A percentile compares a stretch with the other conserved stretches of the same genome.
Evolutionary conservation across 2,113 vertebrate genomes (phyloP).

Genomic region (Ceuthmochares aereus): DNA sequence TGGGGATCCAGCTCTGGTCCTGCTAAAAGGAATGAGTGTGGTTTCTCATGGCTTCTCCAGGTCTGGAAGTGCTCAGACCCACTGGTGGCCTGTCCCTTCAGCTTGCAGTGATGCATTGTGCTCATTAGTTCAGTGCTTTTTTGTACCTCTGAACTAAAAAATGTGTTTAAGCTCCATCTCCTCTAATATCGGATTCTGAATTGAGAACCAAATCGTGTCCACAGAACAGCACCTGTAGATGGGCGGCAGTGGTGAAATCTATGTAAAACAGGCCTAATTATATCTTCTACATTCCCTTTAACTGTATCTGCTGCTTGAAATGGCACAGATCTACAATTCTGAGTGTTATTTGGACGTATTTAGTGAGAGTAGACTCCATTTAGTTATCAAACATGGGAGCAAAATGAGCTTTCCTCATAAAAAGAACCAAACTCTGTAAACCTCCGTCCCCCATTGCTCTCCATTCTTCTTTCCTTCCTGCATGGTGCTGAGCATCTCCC

Average conservation of each 20-base stretch:
- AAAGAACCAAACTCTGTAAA: neutral
- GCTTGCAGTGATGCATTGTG: neutral
- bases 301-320: neutral
- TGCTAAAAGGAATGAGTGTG: neutral
- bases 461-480: neutral
- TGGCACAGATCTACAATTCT: neutral
- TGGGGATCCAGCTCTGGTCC: neutral
- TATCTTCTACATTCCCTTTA: neutral
- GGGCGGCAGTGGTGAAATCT: neutral
- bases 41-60: neutral
- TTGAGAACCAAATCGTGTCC: neutral
- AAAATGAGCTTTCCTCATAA: neutral
- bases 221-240: neutral
- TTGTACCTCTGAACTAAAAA: neutral
- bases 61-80: neutral
- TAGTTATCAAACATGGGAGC: neutral
- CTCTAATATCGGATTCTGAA: neutral
- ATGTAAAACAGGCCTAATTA: neutral
- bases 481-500: constrained; percentile 10
- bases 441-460: neutral
- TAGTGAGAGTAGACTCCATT: neutral
- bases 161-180: neutral
- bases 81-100: neutral
- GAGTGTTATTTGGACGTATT: neutral
- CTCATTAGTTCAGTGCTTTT: neutral